Evolutionary conservation across 2,888 invertebrate species (phyloP).

Genomic region (Callinectes sapidus): DNA sequence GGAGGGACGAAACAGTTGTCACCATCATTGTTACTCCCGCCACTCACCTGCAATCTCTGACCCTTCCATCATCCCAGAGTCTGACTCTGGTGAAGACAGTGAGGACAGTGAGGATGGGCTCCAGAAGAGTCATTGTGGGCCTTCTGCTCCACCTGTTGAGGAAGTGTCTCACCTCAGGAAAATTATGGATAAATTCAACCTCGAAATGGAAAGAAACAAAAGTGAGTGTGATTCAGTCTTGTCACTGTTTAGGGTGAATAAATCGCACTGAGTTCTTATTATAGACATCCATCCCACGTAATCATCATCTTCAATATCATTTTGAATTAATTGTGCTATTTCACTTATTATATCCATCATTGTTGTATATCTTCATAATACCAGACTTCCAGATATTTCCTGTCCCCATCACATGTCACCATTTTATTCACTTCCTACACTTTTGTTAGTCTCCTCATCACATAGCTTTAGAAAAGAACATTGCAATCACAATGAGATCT

Average conservation of each 20-base stretch:
- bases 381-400: no score
- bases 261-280: background rate
- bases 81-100: conserved; percentile 76
- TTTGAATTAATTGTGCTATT: background rate
- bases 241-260: background rate
- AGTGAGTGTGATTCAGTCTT: conserved; percentile 41
- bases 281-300: background rate
- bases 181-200: conserved; percentile 54
- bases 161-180: conserved; percentile 50
- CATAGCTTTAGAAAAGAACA: no score
- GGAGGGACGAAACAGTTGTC: conserved; percentile 54
- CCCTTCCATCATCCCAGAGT: conserved; percentile 56
- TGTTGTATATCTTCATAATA: no score
- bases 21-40: conserved; percentile 37
- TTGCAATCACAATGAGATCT: no score
- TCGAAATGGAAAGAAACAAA: conserved; percentile 55
- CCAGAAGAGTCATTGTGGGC: conserved; percentile 20
- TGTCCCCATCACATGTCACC: no score
- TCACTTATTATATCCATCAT: no score
- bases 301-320: background rate
- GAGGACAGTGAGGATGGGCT: conserved; percentile 76
- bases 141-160: conserved; percentile 41
- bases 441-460: no score
- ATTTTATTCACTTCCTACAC: no score
- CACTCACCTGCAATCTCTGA: conserved; percentile 64